A percentile compares a stretch with the other conserved stretches of the same genome.
These are phyloP conservation scores for Paradisaea rubra DNA, from an alignment of 2,113 vertebrate species.

Conservation along the genomic window DNA sequence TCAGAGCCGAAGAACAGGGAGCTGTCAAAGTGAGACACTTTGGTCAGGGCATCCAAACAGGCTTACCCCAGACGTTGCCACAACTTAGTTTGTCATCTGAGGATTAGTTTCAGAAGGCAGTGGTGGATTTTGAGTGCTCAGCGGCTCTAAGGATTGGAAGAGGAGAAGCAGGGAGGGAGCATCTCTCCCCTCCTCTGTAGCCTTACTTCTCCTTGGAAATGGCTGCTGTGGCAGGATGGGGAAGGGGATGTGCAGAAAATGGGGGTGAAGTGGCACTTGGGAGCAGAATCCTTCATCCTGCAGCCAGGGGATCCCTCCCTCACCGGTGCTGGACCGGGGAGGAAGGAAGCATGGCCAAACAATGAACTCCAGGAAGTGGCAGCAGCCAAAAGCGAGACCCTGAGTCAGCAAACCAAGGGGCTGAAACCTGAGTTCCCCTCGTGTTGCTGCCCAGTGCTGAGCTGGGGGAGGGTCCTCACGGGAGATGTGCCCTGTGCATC, in stretches of 20 bases:
- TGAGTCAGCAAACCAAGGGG: background rate
- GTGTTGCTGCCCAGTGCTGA: background rate
- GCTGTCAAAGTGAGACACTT: background rate
- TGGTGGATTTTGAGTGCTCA: background rate
- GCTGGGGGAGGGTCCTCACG: background rate
- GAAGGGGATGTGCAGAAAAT: background rate
- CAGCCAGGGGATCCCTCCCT: background rate
- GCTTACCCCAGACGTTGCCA: background rate
- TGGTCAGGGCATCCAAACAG: background rate
- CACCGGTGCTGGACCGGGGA: fast-evolving
- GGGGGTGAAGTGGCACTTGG: background rate
- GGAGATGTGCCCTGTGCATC: background rate
- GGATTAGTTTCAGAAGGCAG: background rate
- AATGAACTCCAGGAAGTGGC: background rate
- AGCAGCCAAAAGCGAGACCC: background rate
- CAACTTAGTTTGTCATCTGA: background rate
- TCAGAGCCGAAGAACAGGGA: background rate
- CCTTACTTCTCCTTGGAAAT: background rate
- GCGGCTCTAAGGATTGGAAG: background rate
- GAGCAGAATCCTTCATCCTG: background rate
- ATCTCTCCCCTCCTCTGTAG: background rate
- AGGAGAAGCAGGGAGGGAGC: background rate
- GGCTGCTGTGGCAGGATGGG: background rate
- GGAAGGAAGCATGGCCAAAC: background rate
- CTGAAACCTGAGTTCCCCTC: background rate